Evolutionary conservation across 1,140 invertebrate genomes (phyloP).

Genomic region (Lepidostoma basale): DNA sequence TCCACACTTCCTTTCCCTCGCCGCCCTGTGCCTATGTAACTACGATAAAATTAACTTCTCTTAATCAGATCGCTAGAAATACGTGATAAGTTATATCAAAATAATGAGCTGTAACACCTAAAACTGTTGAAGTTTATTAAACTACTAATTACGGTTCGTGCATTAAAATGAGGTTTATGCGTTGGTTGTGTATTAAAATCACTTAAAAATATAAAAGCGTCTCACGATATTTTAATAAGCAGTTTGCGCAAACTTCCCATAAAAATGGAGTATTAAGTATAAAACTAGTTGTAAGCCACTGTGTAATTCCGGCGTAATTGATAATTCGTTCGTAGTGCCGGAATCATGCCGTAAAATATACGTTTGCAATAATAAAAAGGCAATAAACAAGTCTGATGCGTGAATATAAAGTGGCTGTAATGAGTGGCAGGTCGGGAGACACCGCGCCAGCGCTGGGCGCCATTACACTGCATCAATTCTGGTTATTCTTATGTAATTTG

Average conservation of each 20-base stretch:
- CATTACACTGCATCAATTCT: too few relatives aligned
- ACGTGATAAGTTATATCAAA: too few relatives aligned
- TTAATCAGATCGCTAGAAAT: too few relatives aligned
- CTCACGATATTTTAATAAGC: conserved; percentile 9
- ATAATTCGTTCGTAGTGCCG: conserved; percentile 31
- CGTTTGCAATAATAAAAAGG: conserved; percentile 32
- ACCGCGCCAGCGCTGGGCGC: not conserved
- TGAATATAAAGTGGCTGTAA: conserved; percentile 25
- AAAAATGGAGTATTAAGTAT: not conserved
- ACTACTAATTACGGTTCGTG: too few relatives aligned
- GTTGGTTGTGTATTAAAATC: not conserved
- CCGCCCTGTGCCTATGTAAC: too few relatives aligned
- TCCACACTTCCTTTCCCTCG: too few relatives aligned
- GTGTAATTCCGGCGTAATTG: conserved; percentile 30
- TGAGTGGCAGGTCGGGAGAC: conserved; percentile 7
- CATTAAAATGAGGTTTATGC: not conserved
- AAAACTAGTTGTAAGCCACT: conserved; percentile 17
- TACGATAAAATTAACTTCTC: too few relatives aligned
- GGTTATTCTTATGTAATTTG: too few relatives aligned
- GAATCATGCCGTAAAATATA: conserved; percentile 16
- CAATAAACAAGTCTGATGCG: conserved; percentile 22
- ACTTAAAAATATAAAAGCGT: conserved; percentile 14
- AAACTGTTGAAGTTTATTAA: too few relatives aligned
- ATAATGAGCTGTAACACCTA: too few relatives aligned
- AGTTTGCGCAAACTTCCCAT: not conserved